Evolutionary conservation across 2,888 invertebrate species (phyloP).

Genomic region (Aricia artaxerxes): DNA sequence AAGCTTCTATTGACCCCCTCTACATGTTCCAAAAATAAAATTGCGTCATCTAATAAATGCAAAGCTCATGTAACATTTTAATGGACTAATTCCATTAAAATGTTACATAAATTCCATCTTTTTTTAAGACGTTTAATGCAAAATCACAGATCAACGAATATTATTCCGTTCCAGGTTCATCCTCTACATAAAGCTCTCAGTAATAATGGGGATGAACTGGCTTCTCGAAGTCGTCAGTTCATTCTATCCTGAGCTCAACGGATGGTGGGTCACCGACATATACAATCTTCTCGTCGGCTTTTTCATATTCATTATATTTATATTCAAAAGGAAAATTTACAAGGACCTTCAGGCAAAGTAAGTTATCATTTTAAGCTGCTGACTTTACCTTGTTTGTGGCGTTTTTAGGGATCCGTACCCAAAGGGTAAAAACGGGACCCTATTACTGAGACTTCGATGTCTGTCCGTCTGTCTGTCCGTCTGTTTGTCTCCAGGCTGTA

Average conservation of each 20-base stretch:
- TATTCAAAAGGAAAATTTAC: slow-evolving; percentile 62
- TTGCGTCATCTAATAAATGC: too few relatives aligned
- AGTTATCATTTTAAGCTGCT: slow-evolving; percentile 35
- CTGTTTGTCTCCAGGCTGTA: too few relatives aligned
- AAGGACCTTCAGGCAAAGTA: slow-evolving; percentile 55
- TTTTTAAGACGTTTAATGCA: neutral
- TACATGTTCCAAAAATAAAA: too few relatives aligned
- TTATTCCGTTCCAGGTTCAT: slow-evolving; percentile 52
- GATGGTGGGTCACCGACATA: slow-evolving; percentile 58
- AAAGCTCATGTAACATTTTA: too few relatives aligned
- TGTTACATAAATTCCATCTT: too few relatives aligned
- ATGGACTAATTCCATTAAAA: too few relatives aligned
- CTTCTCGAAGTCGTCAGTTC: slow-evolving; percentile 63
- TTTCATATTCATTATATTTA: slow-evolving; percentile 65
- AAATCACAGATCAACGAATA: neutral
- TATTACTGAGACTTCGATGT: too few relatives aligned
- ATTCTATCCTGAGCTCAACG: slow-evolving; percentile 47
- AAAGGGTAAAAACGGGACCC: too few relatives aligned
- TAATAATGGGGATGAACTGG: slow-evolving; percentile 73
- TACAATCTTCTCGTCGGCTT: slow-evolving; percentile 67
- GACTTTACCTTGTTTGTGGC: neutral
- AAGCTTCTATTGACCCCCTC: too few relatives aligned
- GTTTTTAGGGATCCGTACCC: too few relatives aligned
- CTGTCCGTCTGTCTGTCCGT: too few relatives aligned
- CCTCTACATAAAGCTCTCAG: slow-evolving; percentile 64